A percentile compares a stretch with the other conserved stretches of the same genome.
Conservation (phyloP, 2,888 invertebrate species). For the Clostera curtula region DNA sequence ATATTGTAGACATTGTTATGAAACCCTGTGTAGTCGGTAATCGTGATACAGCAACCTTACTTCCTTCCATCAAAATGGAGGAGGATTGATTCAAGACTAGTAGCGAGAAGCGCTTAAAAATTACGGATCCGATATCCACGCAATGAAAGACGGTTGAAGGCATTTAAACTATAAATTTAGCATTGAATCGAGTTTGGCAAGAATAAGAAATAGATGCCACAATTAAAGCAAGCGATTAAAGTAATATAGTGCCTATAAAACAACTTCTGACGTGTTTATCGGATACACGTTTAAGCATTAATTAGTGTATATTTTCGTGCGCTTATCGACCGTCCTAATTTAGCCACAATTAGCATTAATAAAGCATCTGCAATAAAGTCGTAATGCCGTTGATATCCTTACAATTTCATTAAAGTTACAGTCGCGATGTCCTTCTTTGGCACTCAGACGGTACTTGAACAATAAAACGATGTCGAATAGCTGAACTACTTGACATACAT, state of each 20-base stretch:
- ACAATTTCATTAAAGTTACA: conserved; percentile 48
- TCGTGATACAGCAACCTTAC: too few species aligned
- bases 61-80: too few species aligned
- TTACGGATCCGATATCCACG: too few species aligned
- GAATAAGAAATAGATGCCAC: conserved; percentile 5
- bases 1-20: too few species aligned
- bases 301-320: too few species aligned
- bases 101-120: too few species aligned
- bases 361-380: conserved; percentile 35
- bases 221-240: conserved; percentile 9
- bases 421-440: conserved; percentile 48
- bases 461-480: conserved; percentile 52
- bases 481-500: conserved; percentile 63
- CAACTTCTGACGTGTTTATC: conserved; percentile 19
- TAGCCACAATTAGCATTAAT: conserved; percentile 39
- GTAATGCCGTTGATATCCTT: conserved; percentile 47
- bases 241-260: conserved; percentile 6
- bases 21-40: too few species aligned
- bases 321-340: conserved; percentile 35
- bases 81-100: too few species aligned
- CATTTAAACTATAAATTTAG: too few species aligned
- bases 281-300: too few species aligned
- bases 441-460: conserved; percentile 43
- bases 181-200: neutral
- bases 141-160: too few species aligned